Base-by-base conservation (phyloP, 2,888 invertebrate species). In the Halictus ligatus region DNA sequence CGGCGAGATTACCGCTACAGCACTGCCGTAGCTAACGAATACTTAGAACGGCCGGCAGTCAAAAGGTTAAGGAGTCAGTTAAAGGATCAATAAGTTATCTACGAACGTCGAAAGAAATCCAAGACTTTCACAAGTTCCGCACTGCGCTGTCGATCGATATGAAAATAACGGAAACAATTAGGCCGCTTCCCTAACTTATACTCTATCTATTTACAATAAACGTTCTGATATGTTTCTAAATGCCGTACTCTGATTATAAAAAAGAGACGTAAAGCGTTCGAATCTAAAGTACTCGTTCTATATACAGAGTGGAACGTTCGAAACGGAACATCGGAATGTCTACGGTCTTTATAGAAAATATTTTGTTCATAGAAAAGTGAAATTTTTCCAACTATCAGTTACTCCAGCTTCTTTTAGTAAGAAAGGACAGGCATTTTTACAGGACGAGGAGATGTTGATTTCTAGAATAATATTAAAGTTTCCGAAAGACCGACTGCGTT, bases 181-280 rank as follows among this genome's bases (percentile, higher is more conserved):
- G 21, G 46, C 21, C 73, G 12, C 64, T n/a, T 78, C 18, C 58
- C 60, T 71, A n/a, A 35, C 43, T 15, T 40, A 43, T 29, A 2
- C n/a, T n/a, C 46, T 40, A 82, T 54, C 25, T 77, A 79, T 67
- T 54, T 79, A 74, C 69, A 74, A 75, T 58, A 58, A 79, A 75
- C n/a, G 35, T 60, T 73, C n/a, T 73, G 80, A 80, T 80, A 72
- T 80, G 80, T 80, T 48, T 29, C 48, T 25, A 73, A 50, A 73
- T 48, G 25, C 40, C 67, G 67, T 69, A 69, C 35, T 69, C 67
- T 69, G 21, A 69, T 69, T 69, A 69, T 69, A 35, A 69, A 69
- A 69, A 69, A 69, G 40, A 72, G 72, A 46, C 72, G 46, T 40
- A 21, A 69, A 69, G 4, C 67, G 67, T 69, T 35, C 67, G 35